These are phyloP conservation scores for Siniperca undulata DNA, from an alignment of 2,797 vertebrate species.

Conservation along the genomic window DNA sequence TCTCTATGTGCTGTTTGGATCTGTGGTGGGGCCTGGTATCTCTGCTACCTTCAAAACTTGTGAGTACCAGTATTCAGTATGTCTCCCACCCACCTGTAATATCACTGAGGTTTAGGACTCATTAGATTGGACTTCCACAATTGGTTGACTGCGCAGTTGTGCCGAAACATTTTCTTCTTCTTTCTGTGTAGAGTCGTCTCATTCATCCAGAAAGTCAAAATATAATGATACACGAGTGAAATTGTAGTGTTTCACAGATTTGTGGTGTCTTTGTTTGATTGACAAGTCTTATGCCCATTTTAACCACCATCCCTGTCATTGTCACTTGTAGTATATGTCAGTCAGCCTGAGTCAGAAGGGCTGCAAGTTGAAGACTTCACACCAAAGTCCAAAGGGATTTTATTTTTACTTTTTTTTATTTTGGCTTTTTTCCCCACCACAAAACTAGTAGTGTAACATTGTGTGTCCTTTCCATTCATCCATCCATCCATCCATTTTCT, in stretches of 20 bases:
- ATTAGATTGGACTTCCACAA: background rate
- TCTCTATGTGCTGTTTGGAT: constrained; percentile 91
- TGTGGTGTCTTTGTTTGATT: constrained; percentile 53
- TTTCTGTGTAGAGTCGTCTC: background rate
- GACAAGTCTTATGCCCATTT: constrained; percentile 66
- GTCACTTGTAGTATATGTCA: constrained; percentile 38
- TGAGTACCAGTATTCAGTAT: constrained; percentile 78
- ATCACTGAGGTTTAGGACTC: background rate
- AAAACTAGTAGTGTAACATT: background rate
- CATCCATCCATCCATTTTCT: too few relatives aligned
- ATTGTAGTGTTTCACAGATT: background rate
- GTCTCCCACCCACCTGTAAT: background rate
- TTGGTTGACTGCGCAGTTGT: background rate
- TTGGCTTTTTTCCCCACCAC: background rate
- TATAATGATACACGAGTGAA: background rate
- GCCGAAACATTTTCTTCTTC: background rate
- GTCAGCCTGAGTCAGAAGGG: constrained; percentile 23
- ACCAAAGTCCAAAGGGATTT: background rate
- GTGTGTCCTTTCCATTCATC: background rate
- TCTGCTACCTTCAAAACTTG: constrained; percentile 90
- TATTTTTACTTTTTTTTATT: background rate
- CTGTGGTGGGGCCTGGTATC: constrained; percentile 89
- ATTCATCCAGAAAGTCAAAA: background rate
- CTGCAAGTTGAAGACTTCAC: constrained; percentile 15
- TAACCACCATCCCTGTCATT: constrained; percentile 48